A percentile compares a stretch with the other conserved stretches of the same genome.
phyloP scores from a whole-genome alignment of 2,113 vertebrate genomes.

The Murina feae region DNA sequence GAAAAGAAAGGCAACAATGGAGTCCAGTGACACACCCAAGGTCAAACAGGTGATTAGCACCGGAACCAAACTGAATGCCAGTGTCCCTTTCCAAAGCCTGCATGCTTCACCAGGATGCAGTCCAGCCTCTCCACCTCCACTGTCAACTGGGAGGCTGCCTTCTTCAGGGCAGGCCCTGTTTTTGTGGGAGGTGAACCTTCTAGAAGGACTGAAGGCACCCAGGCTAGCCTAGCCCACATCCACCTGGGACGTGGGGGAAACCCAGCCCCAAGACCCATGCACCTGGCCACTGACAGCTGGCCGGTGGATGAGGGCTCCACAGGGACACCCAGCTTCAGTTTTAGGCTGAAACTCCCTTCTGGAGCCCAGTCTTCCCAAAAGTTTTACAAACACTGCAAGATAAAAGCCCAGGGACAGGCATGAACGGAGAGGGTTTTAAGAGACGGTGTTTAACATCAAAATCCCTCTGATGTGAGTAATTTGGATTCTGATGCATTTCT shows the following conservation, averaged over 20 bases:
- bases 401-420: not conserved
- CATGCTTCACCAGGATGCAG: accelerated
- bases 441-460: conserved; percentile 38
- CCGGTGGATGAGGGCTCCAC: not conserved
- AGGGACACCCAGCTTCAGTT: not conserved
- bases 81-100: not conserved
- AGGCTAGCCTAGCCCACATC: not conserved
- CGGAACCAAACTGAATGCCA: not conserved
- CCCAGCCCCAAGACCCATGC: not conserved
- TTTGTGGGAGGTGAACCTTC: not conserved
- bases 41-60: not conserved
- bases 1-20: not conserved
- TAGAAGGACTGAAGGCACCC: not conserved
- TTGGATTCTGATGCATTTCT: conserved; percentile 48
- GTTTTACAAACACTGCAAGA: not conserved
- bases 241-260: not conserved
- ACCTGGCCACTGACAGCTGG: conserved; percentile 44
- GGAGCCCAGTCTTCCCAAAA: not conserved
- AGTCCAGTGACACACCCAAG: not conserved
- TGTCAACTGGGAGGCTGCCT: not conserved
- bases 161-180: not conserved
- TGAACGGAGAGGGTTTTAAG: conserved; percentile 45
- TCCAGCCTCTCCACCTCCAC: not conserved
- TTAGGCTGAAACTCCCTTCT: not conserved
- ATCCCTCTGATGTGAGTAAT: conserved; percentile 21